Conservation (phyloP, 2,888 invertebrate genomes). For the Nezara viridula region DNA sequence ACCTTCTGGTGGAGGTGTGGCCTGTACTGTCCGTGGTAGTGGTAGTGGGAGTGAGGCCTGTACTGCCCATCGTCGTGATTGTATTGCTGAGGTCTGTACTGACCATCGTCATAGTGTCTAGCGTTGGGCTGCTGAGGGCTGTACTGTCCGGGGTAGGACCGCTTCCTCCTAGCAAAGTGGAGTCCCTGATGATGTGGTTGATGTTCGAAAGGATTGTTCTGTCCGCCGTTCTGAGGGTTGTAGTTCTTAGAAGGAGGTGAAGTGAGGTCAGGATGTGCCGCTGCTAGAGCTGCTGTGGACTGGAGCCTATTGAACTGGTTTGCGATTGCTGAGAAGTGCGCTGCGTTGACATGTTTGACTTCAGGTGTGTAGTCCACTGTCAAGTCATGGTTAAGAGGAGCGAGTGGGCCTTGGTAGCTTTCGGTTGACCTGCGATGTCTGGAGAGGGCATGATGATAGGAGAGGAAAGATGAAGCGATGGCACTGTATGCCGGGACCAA, state of each 20-base stretch:
- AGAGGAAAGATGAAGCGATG: not conserved
- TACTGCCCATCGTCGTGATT: not conserved
- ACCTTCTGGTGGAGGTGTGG: not conserved
- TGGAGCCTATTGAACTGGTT: conserved; percentile 64
- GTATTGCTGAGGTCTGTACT: not conserved
- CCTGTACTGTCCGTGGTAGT: not conserved
- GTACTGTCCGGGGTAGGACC: not conserved
- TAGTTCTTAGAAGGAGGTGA: not conserved
- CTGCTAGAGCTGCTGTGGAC: not conserved
- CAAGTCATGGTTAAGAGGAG: conserved; percentile 64
- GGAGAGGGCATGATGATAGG: conserved; percentile 28
- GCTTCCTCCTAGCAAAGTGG: not conserved
- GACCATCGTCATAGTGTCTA: not conserved
- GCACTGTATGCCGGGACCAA: not conserved
- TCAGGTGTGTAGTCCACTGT: conserved; percentile 69
- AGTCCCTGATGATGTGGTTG: not conserved
- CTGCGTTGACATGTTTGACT: conserved; percentile 69
- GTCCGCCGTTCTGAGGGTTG: not conserved
- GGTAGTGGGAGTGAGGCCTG: not conserved
- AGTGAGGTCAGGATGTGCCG: not conserved
- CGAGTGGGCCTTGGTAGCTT: conserved; percentile 65
- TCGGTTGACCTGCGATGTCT: conserved; percentile 56
- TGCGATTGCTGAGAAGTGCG: conserved; percentile 66
- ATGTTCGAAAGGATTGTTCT: not conserved
- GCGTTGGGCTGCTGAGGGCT: not conserved